Base-by-base conservation (phyloP, 2,113 vertebrate species). In the human region DNA sequence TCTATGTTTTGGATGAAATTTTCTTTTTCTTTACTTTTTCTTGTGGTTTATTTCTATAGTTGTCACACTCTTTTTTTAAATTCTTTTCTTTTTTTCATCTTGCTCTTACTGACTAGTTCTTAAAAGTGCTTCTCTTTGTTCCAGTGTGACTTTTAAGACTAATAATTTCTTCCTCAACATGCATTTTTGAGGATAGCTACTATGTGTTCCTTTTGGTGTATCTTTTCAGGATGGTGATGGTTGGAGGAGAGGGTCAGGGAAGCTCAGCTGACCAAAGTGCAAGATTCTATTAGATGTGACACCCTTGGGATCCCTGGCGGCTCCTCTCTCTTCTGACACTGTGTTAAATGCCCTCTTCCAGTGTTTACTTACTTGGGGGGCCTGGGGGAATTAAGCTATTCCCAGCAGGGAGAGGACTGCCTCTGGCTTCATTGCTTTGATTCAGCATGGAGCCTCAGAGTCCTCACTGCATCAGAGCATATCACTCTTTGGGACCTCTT, bases 81-180 rank as follows among this genome's bases (percentile, higher is more conserved):
- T 64, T 64, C 27, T 32, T 59, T 12, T 12, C 9, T 55, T 25
- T 17, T 40, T 20, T 20, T 3, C 20, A 55, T 14, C 35, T 70
- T 93, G 18, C 35, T 88, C 50, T 96, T 70, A 61, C 25, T 55
- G 7, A 89, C 35, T 35, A 82, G 22, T 16, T 81, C 75, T 78
- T 12, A 6, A 87, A 2, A 93, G 18, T 94, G 92, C 8, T 95
- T 76, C 72, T 93, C 16, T 96, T 79, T 92, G 22, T 22, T 87
- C 35, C 79, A 5, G 9, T 45, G 27, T 88, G 76, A 89, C 48
- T 89, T 87, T 75, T 78, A 80, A 85, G 32, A 30, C 13, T 45
- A 92, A 27, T 43, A 72, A 20, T 13, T 50, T 92, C 57, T 78
- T 50, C 14, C 30, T 43, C 61, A 20, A 35, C 73, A 84, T 2